These are phyloP conservation scores for Ichneumon xanthorius DNA, from an alignment of 2,888 invertebrate species.

Conservation along the genomic window DNA sequence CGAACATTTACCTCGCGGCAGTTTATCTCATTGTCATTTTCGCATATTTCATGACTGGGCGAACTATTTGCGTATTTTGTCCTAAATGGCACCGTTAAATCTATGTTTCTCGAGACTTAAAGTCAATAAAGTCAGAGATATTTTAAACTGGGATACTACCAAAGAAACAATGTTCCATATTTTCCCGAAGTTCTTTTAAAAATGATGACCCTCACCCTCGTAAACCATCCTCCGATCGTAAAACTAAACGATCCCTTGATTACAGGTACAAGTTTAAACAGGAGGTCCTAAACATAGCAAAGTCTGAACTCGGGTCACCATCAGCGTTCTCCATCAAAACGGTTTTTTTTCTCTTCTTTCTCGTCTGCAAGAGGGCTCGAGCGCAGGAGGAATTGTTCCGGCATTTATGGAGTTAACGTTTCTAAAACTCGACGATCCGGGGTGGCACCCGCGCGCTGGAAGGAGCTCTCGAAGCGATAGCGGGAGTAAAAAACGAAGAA, in stretches of 20 bases:
- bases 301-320: constrained; percentile 50
- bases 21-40: not conserved
- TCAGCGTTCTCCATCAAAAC: constrained; percentile 62
- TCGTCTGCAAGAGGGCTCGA: constrained; percentile 57
- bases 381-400: constrained; percentile 77
- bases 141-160: not conserved
- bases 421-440: constrained; percentile 84
- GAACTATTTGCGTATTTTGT: not conserved
- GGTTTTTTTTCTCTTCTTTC: constrained; percentile 51
- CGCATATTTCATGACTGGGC: not conserved
- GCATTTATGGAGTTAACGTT: constrained; percentile 84
- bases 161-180: constrained; percentile 14
- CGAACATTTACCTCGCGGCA: not conserved
- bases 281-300: constrained; percentile 53
- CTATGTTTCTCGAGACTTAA: constrained; percentile 9
- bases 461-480: constrained; percentile 66
- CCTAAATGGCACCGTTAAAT: not conserved
- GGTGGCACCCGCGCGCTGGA: constrained; percentile 59
- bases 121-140: constrained; percentile 6
- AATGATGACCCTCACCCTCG: constrained; percentile 48
- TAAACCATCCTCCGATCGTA: constrained; percentile 52
- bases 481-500: constrained; percentile 61
- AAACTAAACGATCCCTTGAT: constrained; percentile 71
- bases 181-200: constrained; percentile 50
- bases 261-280: constrained; percentile 65